Percentiles rank a stretch among this genome's conserved stretches.
phyloP scores from a whole-genome alignment of 2,113 vertebrate species.

The Barnardius zonarius region DNA sequence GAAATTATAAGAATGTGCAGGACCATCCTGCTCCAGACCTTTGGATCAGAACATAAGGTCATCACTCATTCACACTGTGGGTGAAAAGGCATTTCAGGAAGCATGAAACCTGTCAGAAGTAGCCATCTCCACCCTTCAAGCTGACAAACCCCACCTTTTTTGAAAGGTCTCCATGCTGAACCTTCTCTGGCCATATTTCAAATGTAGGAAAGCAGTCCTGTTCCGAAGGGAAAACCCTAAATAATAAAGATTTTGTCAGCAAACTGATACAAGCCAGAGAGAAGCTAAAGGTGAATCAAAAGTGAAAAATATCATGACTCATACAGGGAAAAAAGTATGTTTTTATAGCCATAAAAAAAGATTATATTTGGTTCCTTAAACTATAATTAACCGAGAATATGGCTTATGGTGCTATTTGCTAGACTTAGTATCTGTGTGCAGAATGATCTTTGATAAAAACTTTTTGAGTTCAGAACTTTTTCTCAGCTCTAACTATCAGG shows the following conservation, averaged over 20 bases:
- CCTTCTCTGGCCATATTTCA: background rate
- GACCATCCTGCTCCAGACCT: background rate
- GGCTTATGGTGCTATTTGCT: background rate
- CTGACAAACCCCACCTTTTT: background rate
- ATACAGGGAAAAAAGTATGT: background rate
- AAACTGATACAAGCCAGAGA: background rate
- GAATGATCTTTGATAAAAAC: background rate
- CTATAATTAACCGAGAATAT: background rate
- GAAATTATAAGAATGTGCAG: slow-evolving; percentile 14
- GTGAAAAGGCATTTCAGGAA: slow-evolving; percentile 47
- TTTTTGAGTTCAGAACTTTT: background rate
- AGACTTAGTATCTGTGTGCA: background rate
- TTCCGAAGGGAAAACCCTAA: slow-evolving; percentile 11
- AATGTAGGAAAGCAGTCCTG: background rate
- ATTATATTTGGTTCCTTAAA: background rate
- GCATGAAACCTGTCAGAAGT: background rate
- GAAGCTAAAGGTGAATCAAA: background rate
- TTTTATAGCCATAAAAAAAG: background rate
- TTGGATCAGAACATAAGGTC: slow-evolving; percentile 42
- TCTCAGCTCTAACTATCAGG: background rate
- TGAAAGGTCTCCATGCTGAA: background rate
- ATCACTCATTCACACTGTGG: background rate
- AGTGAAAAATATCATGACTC: background rate
- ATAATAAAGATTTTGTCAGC: slow-evolving; percentile 11
- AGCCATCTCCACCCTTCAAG: background rate